A percentile compares a stretch with the other conserved stretches of the same genome.
Evolutionary conservation across 2,888 invertebrate species (phyloP).

Genomic region (Harpalus rufipes): DNA sequence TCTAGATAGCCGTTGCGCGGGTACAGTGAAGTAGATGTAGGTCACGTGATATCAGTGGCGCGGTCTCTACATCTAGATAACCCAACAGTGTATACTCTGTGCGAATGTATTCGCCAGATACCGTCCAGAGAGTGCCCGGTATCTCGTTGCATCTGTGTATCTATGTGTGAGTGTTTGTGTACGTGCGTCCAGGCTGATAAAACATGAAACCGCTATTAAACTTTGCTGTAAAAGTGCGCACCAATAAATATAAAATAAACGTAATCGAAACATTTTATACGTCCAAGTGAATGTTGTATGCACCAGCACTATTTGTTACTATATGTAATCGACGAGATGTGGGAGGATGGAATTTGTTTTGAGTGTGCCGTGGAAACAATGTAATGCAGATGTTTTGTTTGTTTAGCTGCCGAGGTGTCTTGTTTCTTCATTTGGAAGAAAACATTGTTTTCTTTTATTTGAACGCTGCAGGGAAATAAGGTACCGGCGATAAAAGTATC

Average conservation of each 20-base stretch:
- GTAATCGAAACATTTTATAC: slow-evolving; percentile 58
- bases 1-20: slow-evolving; percentile 44
- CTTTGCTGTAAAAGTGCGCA: slow-evolving; percentile 55
- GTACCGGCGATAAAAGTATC: slow-evolving; percentile 11
- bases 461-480: slow-evolving; percentile 1
- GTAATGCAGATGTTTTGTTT: slow-evolving; percentile 45
- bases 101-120: slow-evolving; percentile 37
- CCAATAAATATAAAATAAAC: slow-evolving; percentile 61
- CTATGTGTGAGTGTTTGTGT: slow-evolving; percentile 42
- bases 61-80: slow-evolving; percentile 62
- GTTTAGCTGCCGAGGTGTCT: slow-evolving; percentile 14
- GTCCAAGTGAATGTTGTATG: slow-evolving; percentile 40
- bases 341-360: slow-evolving; percentile 42
- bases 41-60: slow-evolving; percentile 53
- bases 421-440: slow-evolving; percentile 46
- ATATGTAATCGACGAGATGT: slow-evolving; percentile 50
- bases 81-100: slow-evolving; percentile 27
- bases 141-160: slow-evolving; percentile 53
- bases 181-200: slow-evolving; percentile 46
- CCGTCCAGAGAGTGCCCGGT: slow-evolving; percentile 6
- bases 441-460: slow-evolving; percentile 34
- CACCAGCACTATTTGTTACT: slow-evolving; percentile 43
- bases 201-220: slow-evolving; percentile 62
- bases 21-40: slow-evolving; percentile 41
- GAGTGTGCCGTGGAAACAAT: slow-evolving; percentile 48